Percentiles rank a stretch among this genome's conserved stretches.
Evolutionary conservation across 2,113 vertebrate genomes (phyloP).

Genomic region (Octodon degus): DNA sequence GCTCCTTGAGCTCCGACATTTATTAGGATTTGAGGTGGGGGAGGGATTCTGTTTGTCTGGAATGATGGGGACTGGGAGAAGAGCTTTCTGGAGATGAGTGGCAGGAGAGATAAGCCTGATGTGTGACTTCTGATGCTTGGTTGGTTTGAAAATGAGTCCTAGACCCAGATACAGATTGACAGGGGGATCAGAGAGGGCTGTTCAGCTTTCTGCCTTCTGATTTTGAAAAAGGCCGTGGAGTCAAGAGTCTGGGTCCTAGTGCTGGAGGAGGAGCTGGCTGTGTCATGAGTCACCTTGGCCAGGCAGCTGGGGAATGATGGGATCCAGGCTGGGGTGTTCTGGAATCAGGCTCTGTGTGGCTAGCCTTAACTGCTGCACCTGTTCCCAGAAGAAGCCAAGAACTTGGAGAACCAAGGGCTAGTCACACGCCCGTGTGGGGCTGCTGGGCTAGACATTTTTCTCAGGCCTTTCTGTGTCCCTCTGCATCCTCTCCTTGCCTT

Average conservation of each 20-base stretch:
- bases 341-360: not conserved
- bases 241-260: conserved; percentile 63
- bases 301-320: not conserved
- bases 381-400: conserved; percentile 12
- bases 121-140: conserved; percentile 79
- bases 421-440: rapidly evolving
- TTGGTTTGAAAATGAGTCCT: conserved; percentile 82
- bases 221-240: conserved; percentile 58
- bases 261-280: not conserved
- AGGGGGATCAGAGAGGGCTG: conserved; percentile 65
- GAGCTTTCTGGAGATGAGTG: conserved; percentile 77
- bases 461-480: rapidly evolving
- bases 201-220: conserved; percentile 64
- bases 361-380: not conserved
- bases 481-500: rapidly evolving
- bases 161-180: conserved; percentile 75
- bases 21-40: conserved; percentile 59
- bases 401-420: not conserved
- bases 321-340: not conserved
- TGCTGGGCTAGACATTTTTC: too few relatives aligned
- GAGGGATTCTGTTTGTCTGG: conserved; percentile 67
- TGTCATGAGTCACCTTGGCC: not conserved
- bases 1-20: conserved; percentile 39
- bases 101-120: conserved; percentile 81
- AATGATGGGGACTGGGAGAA: conserved; percentile 63